Base-by-base conservation (phyloP, 2,113 vertebrate genomes). In the Fregetta grallaria region DNA sequence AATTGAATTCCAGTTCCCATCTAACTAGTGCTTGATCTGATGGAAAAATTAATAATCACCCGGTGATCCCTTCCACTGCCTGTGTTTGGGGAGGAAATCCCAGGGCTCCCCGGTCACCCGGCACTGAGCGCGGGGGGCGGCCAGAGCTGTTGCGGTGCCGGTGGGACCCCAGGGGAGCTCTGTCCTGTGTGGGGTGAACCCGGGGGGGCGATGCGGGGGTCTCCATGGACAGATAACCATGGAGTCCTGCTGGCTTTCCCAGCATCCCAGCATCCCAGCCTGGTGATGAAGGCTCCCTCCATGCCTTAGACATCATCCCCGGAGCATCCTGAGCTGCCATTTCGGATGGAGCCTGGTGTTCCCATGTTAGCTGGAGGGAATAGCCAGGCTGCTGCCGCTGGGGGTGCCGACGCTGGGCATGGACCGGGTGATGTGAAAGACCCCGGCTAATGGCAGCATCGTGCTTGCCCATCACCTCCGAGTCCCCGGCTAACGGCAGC, bases 341-440 rank as follows among this genome's bases (percentile, higher is more conserved):
- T 30, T 11, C 0, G 7, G 78, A 36, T 3, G 78, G 10, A 88
- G 36, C 36, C 3, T 0, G 0, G 15, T 7, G 1, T 26, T 81
- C 75, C 80, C 11, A 3, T 0, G 0, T 58, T 9, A 14, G 30
- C 72, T 3, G 52, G 18, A 16, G 59, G 83, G 29, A 42, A 4
- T 0, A 12, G 23, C 7, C 23, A 0, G 50, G 29, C 34, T 1
- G 1, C 15, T 3, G 32, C 40, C 38, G n/a, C 56, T 16, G 87
- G 68, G 65, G 68, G 1, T 15, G 81, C 21, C 0, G 5, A 0
- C 1, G 9, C 7, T 0, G 1, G 25, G 58, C 75, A 15, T 0
- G 66, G 78, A 4, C 4, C 0, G 0, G 32, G 32, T 11, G 23
- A 9, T 13, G 58, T 3, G 49, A 3, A 11, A 29, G 67, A 7